Conservation (phyloP, 2,888 invertebrate genomes). For the Acanthosepion pharaonis region DNA sequence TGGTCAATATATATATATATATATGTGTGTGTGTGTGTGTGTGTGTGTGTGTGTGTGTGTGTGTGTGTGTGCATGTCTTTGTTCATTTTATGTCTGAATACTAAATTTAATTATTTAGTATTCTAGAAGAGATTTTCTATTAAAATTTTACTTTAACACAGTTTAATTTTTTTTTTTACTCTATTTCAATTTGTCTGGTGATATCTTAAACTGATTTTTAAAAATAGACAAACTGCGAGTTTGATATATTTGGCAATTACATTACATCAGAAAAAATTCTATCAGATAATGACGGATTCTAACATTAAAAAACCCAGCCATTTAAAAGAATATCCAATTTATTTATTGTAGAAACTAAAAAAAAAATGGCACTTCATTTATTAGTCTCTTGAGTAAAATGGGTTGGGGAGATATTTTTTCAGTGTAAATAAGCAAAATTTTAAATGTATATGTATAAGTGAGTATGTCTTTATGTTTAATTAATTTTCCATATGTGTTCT, state of each 20-base stretch:
- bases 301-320: not conserved
- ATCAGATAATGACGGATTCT: constrained; percentile 4
- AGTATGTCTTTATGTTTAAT: not conserved
- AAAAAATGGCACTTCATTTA: not conserved
- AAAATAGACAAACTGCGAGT: not conserved
- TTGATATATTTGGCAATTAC: not conserved
- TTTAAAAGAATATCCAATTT: not conserved
- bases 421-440: not conserved
- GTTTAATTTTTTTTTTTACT: not conserved
- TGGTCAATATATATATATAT: too few species aligned
- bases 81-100: not conserved
- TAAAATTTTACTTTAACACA: not conserved
- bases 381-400: not conserved
- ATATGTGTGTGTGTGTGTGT: too few species aligned
- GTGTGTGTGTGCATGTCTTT: too few species aligned
- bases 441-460: not conserved
- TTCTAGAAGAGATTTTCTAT: not conserved
- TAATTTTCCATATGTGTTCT: not conserved
- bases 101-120: not conserved
- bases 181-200: not conserved
- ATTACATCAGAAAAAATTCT: not conserved
- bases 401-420: not conserved
- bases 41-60: too few species aligned
- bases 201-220: not conserved
- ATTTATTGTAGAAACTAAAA: not conserved